A percentile compares a stretch with the other conserved stretches of the same genome.
Evolutionary conservation across 1,140 invertebrate genomes (phyloP).

Genomic region (Drosophila takahashii): DNA sequence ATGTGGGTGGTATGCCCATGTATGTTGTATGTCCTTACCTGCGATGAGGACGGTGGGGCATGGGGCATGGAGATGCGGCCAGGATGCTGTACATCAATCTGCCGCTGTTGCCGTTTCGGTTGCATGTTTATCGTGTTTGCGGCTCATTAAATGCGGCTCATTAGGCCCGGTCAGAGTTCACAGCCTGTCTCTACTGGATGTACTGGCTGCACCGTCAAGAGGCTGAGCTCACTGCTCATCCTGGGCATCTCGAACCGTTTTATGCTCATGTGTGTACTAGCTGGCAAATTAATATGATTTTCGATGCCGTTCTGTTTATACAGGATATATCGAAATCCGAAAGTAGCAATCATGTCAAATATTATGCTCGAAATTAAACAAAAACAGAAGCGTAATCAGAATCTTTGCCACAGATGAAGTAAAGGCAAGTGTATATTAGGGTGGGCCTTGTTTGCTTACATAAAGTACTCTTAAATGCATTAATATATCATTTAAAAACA

Average conservation of each 20-base stretch:
- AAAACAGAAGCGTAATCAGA: constrained; percentile 60
- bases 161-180: constrained; percentile 62
- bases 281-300: constrained; percentile 36
- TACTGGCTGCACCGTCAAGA: constrained; percentile 20
- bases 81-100: constrained; percentile 51
- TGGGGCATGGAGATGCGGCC: too few species aligned
- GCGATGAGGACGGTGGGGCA: neutral
- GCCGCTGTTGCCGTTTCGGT: constrained; percentile 35
- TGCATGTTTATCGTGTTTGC: constrained; percentile 63
- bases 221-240: constrained; percentile 8
- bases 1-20: constrained; percentile 2
- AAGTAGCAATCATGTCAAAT: constrained; percentile 74
- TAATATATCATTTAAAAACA: too few species aligned
- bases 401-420: constrained; percentile 25
- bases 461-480: neutral
- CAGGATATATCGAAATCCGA: constrained; percentile 52
- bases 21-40: constrained; percentile 9
- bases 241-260: constrained; percentile 19
- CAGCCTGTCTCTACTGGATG: constrained; percentile 8
- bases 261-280: constrained; percentile 5
- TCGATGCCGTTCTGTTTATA: constrained; percentile 46
- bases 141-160: constrained; percentile 72
- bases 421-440: neutral
- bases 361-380: constrained; percentile 66
- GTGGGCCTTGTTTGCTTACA: neutral